A percentile compares a stretch with the other conserved stretches of the same genome.
Conservation (phyloP, 30 jellyfish, hydroid and myxozoan genomes). For the Aurelia aurita region DNA sequence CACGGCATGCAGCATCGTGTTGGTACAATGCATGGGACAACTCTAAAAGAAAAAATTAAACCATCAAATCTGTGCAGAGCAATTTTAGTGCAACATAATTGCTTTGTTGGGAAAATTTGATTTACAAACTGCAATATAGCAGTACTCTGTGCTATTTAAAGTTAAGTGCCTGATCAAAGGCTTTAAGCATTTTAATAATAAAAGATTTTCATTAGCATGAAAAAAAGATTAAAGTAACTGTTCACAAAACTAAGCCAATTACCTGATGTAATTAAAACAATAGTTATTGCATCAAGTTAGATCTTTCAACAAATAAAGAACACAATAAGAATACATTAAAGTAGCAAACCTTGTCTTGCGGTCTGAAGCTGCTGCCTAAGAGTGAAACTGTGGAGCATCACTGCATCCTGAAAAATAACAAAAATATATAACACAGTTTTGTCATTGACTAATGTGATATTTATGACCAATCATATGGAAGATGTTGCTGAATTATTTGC, state of each 20-base stretch:
- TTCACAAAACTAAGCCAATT: too few species aligned
- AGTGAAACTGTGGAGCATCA: conserved; percentile 97
- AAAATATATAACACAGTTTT: too few species aligned
- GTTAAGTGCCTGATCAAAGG: conserved; percentile 8
- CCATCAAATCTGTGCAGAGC: background rate
- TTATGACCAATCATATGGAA: too few species aligned
- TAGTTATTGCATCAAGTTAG: too few species aligned
- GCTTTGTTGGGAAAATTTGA: conserved; percentile 8
- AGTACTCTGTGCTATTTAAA: conserved; percentile 13
- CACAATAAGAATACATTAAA: too few species aligned
- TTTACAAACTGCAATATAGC: conserved; percentile 6
- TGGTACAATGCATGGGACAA: conserved; percentile 95
- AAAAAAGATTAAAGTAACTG: too few species aligned
- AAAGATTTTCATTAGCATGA: too few species aligned
- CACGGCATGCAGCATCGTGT: conserved; percentile 99
- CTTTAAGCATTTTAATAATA: too few species aligned
- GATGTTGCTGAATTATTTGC: too few species aligned
- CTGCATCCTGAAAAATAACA: conserved; percentile 82
- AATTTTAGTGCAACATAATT: conserved; percentile 11
- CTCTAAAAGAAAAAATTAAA: conserved; percentile 46
- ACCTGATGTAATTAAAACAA: too few species aligned
- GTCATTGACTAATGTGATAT: too few species aligned
- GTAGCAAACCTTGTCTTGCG: conserved; percentile 91
- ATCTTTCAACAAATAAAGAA: too few species aligned
- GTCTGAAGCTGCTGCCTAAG: conserved; percentile 97